Base-by-base conservation (phyloP, 2,888 invertebrate species). In the Idaea straminata region DNA sequence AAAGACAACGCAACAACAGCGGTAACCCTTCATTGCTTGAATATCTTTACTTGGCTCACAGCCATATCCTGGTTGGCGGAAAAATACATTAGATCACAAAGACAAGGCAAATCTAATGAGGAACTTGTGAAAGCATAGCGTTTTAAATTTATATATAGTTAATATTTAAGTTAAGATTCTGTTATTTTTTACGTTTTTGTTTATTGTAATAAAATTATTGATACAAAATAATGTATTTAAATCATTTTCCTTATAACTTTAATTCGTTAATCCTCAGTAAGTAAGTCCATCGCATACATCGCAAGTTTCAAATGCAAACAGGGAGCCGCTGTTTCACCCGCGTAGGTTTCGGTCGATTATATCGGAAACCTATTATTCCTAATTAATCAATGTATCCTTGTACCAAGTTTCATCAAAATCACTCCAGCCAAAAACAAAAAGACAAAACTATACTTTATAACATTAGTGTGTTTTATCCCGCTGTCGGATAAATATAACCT, bases 51-150 rank as follows among this genome's bases (percentile, higher is more conserved):
- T 0, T 95, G 94, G 83, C 72, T 94, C 5, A 95, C 95, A 0
- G 94, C 94, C 0, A 79, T 94, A 10, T 94, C 94, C 1, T 96
- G 96, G 96, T 91, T 92, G 2, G 66, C 94, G 5, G 95, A 96
- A 75, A 92, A 90, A 72, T 91, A 84, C 71, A 83, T 90, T 59
- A 78, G 81, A 65, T 69, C 81, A 4, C 83, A 80, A 72, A 77
- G 76, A 71, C 85, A 81, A 60, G 81, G 77, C 58, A 70, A 68
- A 59, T 69, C 74, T 4, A 73, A 78, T 62, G 70, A 78, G 66
- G 76, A 83, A 13, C 63, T 78, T 62, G 69, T 78, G 36, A 80
- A 82, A 73, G 79, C 77, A 57, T 86, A 70, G 75, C 47, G 25
- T 61, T 57, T 58, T 62, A 5, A 59, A 10, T 10, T 25, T 61